These are phyloP conservation scores for Ferdinandea cuprea DNA, from an alignment of 2,888 invertebrate genomes.

Conservation along the genomic window DNA sequence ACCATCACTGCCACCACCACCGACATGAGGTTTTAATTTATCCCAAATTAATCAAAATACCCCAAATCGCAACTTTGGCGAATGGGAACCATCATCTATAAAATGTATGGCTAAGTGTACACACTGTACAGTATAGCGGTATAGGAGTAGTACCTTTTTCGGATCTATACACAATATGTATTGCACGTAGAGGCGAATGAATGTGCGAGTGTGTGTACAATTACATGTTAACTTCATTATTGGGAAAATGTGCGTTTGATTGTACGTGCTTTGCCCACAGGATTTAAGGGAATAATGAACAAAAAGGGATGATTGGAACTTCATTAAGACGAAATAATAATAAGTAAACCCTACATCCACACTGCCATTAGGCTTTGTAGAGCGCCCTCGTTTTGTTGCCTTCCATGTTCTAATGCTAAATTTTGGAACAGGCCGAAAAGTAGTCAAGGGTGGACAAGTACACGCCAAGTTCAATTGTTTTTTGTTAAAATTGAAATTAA, in stretches of 20 bases:
- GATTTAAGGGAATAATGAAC: slow-evolving; percentile 72
- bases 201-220: slow-evolving; percentile 43
- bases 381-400: too few species aligned
- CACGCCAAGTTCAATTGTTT: slow-evolving; percentile 67
- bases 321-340: slow-evolving; percentile 75
- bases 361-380: slow-evolving; percentile 12
- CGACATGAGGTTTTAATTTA: slow-evolving; percentile 81
- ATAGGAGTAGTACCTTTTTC: too few species aligned
- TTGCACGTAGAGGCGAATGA: background rate
- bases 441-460: slow-evolving; percentile 40
- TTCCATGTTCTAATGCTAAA: slow-evolving; percentile 17
- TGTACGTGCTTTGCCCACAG: slow-evolving; percentile 73
- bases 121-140: background rate
- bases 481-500: slow-evolving; percentile 56
- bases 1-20: slow-evolving; percentile 48
- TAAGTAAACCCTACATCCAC: slow-evolving; percentile 56
- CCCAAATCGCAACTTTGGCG: slow-evolving; percentile 74
- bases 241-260: slow-evolving; percentile 73
- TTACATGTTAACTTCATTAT: slow-evolving; percentile 73
- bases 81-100: slow-evolving; percentile 71
- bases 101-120: slow-evolving; percentile 60
- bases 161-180: slow-evolving; percentile 6
- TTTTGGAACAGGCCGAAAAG: slow-evolving; percentile 25
- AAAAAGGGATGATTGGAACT: slow-evolving; percentile 74
- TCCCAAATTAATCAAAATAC: slow-evolving; percentile 82